Percentiles rank a stretch among this genome's conserved stretches.
These are phyloP conservation scores for Protosalanx chinensis DNA, from an alignment of 2,797 vertebrate genomes.

Conservation along the genomic window DNA sequence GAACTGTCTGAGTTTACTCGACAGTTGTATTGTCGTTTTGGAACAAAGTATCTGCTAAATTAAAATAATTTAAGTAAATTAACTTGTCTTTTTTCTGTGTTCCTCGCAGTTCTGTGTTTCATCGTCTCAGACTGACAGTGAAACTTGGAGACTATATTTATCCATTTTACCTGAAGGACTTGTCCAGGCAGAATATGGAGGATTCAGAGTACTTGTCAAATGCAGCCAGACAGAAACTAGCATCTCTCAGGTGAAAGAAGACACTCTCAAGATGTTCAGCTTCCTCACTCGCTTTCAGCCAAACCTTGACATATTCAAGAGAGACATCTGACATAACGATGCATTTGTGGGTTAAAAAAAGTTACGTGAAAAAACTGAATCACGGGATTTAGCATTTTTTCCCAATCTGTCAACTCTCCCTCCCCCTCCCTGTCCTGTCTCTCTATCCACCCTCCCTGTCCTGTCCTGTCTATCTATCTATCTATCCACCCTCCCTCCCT, in stretches of 20 bases:
- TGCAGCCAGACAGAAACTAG: conserved; percentile 42
- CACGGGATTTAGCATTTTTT: not conserved
- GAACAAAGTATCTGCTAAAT: not conserved
- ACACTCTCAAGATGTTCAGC: no score
- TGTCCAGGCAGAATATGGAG: conserved; percentile 54
- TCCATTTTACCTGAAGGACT: conserved; percentile 48
- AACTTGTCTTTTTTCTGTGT: conserved; percentile 13
- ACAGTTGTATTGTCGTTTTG: not conserved
- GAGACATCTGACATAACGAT: no score
- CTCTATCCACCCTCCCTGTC: no score
- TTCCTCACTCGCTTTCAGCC: no score
- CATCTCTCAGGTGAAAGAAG: conserved; percentile 51
- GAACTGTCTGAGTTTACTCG: no score
- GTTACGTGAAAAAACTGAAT: no score
- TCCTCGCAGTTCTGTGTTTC: conserved; percentile 44
- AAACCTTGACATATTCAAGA: no score
- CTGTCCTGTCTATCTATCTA: conserved; percentile 1
- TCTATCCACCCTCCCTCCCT: not conserved
- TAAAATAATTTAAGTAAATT: no score
- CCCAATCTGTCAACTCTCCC: no score
- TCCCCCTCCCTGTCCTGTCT: no score
- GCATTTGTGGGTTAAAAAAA: not conserved
- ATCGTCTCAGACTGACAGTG: conserved; percentile 26
- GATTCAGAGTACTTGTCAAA: conserved; percentile 45
- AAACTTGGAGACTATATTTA: conserved; percentile 51